Evolutionary conservation across 2,113 vertebrate genomes (phyloP).

Genomic region (Suncus etruscus): DNA sequence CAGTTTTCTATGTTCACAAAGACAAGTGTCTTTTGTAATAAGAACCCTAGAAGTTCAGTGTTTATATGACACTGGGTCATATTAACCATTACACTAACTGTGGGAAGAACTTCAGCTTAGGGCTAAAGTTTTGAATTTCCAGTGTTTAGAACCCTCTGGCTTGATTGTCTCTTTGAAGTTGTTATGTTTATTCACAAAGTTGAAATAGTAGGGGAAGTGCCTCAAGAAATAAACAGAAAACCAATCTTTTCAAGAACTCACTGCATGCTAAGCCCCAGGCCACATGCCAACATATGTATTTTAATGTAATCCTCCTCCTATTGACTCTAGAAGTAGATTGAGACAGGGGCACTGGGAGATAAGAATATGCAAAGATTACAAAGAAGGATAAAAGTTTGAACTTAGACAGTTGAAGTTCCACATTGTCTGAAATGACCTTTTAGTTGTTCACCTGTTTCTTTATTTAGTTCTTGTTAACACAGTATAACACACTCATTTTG

Average conservation of each 20-base stretch:
- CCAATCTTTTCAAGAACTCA: background rate
- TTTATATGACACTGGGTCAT: background rate
- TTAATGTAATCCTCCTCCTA: background rate
- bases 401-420: background rate
- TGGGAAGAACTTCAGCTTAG: slow-evolving; percentile 1
- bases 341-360: background rate
- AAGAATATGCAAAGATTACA: background rate
- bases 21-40: background rate
- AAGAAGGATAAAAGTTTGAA: background rate
- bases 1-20: slow-evolving; percentile 54
- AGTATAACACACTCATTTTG: background rate
- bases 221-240: slow-evolving; percentile 15
- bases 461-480: background rate
- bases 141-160: background rate
- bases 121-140: background rate
- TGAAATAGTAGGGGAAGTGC: slow-evolving; percentile 40
- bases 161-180: slow-evolving; percentile 36
- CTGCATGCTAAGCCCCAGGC: too few species aligned
- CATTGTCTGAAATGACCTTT: background rate
- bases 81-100: background rate
- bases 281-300: background rate
- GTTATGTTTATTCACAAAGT: slow-evolving; percentile 37
- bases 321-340: background rate
- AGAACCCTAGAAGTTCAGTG: background rate
- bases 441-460: background rate